Base-by-base conservation (phyloP, 2,888 invertebrate genomes). In the Andrena chrysosceles region DNA sequence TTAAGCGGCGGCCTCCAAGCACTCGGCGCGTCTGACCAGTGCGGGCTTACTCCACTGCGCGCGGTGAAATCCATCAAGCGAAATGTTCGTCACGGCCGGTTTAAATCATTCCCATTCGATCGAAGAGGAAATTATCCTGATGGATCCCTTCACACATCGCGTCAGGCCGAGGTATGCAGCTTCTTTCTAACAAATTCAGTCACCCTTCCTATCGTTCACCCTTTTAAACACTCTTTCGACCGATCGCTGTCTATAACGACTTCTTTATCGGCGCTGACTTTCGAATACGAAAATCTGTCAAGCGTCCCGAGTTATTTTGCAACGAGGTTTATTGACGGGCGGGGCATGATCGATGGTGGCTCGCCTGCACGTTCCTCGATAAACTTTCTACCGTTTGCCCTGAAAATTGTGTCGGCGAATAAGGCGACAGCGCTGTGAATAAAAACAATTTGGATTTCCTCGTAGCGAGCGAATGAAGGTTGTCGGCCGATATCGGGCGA, bases 341-440 rank as follows among this genome's bases (percentile, higher is more conserved):
- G 23, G 64, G 35, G 16, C 54, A 49, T 83, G 83, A 83, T 83
- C 72, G 83, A 83, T 82, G 69, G 35, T 10, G 16, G 56, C 23
- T 16, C 29, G 69, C 5, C 69, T 66, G 82, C 72, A 52, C 54
- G 66, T 60, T 54, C 71, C 49, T 54, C 69, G 83, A 83, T 83
- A 83, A 83, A 83, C 69, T 77, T 77, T 73, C 52, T 54, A 67
- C 60, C 68, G 69, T 59, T 64, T 29, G 20, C n/a, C 29, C 23
- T 54, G 69, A 52, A 70, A 69, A 83, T 77, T 77, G 83, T 77
- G 68, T 60, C 52, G 26, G n/a, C 8, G 16, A 67, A 48, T 62
- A 73, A 60, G 42, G 26, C 20, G 56, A 54, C 59, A 16, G 59
- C 35, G 42, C n/a, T 13, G 29, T 7, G 29, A 23, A 59, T 79